These are phyloP conservation scores for Oasisia sp. DNA, from an alignment of 2,888 invertebrate species.

Conservation along the genomic window DNA sequence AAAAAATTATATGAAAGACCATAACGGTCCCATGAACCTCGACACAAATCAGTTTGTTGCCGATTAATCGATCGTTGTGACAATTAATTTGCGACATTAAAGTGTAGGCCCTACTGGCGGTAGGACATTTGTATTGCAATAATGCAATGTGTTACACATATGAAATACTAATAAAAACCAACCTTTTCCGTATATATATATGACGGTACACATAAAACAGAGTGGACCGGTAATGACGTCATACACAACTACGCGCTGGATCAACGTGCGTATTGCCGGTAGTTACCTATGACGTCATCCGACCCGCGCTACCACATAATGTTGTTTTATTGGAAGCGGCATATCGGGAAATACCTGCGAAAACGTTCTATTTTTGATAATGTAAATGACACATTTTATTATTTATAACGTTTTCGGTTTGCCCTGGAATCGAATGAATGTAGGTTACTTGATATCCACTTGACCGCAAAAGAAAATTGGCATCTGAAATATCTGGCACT, in stretches of 20 bases:
- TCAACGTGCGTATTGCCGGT: background rate
- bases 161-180: background rate
- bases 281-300: background rate
- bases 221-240: background rate
- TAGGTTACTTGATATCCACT: too few relatives aligned
- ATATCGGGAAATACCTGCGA: too few relatives aligned
- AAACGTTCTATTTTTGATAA: too few relatives aligned
- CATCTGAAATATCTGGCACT: too few relatives aligned
- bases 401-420: too few relatives aligned
- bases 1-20: background rate
- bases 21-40: background rate
- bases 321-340: too few relatives aligned
- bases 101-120: background rate
- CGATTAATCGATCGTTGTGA: background rate
- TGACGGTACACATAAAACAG: background rate
- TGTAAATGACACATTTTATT: too few relatives aligned
- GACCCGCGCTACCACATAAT: background rate
- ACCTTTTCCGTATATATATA: background rate
- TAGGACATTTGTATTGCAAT: background rate
- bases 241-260: background rate
- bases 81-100: background rate
- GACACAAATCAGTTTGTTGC: background rate
- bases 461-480: too few relatives aligned
- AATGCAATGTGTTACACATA: background rate
- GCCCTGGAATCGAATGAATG: too few relatives aligned